Evolutionary conservation across 2,888 invertebrate species (phyloP).

Genomic region (Oscheius onirici): DNA sequence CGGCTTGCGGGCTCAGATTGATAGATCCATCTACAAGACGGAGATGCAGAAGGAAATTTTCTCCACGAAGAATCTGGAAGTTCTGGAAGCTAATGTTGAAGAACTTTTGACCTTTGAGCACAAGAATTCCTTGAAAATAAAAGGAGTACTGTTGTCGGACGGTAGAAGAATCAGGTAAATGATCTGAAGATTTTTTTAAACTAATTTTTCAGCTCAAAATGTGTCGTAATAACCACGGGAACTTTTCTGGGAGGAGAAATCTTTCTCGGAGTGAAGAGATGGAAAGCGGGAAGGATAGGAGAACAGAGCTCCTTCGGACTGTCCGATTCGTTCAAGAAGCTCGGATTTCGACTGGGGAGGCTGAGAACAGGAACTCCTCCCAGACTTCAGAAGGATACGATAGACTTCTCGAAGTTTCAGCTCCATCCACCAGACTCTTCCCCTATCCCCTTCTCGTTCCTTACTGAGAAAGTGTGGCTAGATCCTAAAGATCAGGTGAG

Average conservation of each 20-base stretch:
- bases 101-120: slow-evolving; percentile 79
- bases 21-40: slow-evolving; percentile 82
- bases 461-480: slow-evolving; percentile 73
- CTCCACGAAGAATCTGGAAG: slow-evolving; percentile 76
- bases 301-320: slow-evolving; percentile 72
- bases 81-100: slow-evolving; percentile 82
- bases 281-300: slow-evolving; percentile 79
- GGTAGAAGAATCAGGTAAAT: slow-evolving; percentile 27
- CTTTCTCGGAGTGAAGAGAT: slow-evolving; percentile 81
- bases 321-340: slow-evolving; percentile 78
- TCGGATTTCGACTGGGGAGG: slow-evolving; percentile 82
- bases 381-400: slow-evolving; percentile 77
- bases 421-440: slow-evolving; percentile 55
- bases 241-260: slow-evolving; percentile 88
- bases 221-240: slow-evolving; percentile 85
- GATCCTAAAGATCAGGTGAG: slow-evolving; percentile 76
- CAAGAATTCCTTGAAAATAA: slow-evolving; percentile 13
- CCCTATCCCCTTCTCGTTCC: slow-evolving; percentile 74
- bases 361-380: slow-evolving; percentile 89
- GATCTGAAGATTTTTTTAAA: neutral
- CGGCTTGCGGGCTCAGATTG: slow-evolving; percentile 88
- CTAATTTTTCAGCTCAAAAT: slow-evolving; percentile 43
- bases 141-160: slow-evolving; percentile 42
- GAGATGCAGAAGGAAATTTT: slow-evolving; percentile 78
- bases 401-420: slow-evolving; percentile 65